Evolutionary conservation across 2,888 invertebrate species (phyloP), one percentile per base, ranked within the genome.

Genomic region (Rhimphoctona megacephalus): DNA sequence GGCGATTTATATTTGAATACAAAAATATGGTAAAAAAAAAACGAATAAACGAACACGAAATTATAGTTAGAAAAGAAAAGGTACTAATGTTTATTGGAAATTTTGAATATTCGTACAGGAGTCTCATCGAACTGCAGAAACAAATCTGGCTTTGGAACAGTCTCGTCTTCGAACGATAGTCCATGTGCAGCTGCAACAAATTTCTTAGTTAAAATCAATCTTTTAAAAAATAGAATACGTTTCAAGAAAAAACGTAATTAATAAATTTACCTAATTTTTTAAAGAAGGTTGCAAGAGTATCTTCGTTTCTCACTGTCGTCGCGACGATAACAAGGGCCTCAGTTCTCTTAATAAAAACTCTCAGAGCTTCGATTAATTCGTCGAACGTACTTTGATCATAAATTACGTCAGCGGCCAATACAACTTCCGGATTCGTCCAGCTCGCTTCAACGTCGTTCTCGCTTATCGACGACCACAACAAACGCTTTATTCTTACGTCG

Each of bases 281-380:
- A 66, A 96, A 92, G 94, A 97, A 97, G 36, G 92, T 90, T 5
- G 94, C 90, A 87, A 96, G 94, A 1, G 97, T 97, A 1, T 95
- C 94, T 90, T 95, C 94, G 94, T 97, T 97, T 89, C 97, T 95
- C 87, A 97, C 95, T 1, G 96, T 96, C 83, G 95, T 96, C 46
- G 96, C 95, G 80, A 96, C 92, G 85, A 95, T 94, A 88, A 95
- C 94, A 89, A 94, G 93, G 76, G 94, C 92, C 6, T 93, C 90
- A 83, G 92, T 88, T 69, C 92, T 92, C 39, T 90, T 88, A 67
- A 95, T 94, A 43, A 96, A 91, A 69, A 89, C 90, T 54, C 95
- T 94, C 25, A 96, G 92, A 3, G 95, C 95, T 19, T 90, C 89
- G 43, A 95, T 91, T 70, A 96, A 93, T 39, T 94, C 92, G 49